Percentiles rank a stretch among this genome's conserved stretches.
Conservation (phyloP, 2,888 invertebrate genomes). For the Lepidonotus clava region DNA sequence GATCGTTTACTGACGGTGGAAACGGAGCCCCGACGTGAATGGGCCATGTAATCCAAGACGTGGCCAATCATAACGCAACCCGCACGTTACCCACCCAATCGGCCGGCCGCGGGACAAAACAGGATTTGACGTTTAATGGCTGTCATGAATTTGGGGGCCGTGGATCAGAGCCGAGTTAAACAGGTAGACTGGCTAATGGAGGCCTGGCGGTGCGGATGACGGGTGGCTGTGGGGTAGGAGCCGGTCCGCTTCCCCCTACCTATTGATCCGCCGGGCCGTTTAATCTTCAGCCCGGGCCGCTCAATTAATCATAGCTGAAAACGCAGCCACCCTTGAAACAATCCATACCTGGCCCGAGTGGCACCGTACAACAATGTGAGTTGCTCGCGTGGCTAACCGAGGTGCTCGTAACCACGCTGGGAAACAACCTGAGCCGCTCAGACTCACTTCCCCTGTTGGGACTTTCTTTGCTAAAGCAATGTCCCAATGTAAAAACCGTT, state of each 20-base stretch:
- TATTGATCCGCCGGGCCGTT: conserved; percentile 38
- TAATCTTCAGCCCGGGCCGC: conserved; percentile 41
- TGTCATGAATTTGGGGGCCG: conserved; percentile 4
- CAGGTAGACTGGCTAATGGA: not conserved
- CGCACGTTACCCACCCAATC: no score
- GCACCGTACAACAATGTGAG: conserved; percentile 18
- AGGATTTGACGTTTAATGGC: not conserved
- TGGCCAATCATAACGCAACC: no score
- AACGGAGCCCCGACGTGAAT: no score
- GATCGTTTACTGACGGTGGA: no score
- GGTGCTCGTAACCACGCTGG: not conserved
- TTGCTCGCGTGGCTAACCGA: not conserved
- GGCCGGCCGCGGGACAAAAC: not conserved
- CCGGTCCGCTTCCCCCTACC: not conserved
- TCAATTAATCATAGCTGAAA: conserved; percentile 49
- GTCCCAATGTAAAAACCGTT: no score
- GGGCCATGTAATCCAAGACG: no score
- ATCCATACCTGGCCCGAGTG: conserved; percentile 46
- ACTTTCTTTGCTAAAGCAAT: no score
- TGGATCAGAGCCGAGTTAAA: not conserved
- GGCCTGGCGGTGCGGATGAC: not conserved
- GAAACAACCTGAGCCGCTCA: not conserved
- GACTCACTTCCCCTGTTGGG: not conserved
- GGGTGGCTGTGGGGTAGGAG: not conserved
- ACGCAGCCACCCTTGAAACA: conserved; percentile 52